Percentiles rank a stretch among this genome's conserved stretches.
phyloP scores from a whole-genome alignment of 2,888 invertebrate species.

The Thereva nobilitata region DNA sequence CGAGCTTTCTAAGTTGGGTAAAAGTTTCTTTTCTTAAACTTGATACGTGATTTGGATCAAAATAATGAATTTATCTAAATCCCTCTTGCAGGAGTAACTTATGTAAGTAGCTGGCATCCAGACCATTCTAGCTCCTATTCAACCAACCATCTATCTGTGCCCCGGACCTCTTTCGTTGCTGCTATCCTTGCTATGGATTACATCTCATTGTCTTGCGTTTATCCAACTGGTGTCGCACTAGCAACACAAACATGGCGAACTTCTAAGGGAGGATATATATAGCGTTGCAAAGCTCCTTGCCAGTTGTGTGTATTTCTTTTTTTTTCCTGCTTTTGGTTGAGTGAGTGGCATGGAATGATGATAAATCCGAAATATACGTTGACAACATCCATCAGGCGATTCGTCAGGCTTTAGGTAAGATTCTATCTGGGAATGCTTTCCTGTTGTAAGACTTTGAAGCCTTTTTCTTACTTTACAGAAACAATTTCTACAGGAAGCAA shows the following conservation, averaged over 20 bases:
- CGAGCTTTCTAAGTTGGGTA: conserved; percentile 27
- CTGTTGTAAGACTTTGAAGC: conserved; percentile 2
- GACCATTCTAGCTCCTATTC: conserved; percentile 14
- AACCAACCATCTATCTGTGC: conserved; percentile 13
- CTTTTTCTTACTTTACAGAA: not conserved
- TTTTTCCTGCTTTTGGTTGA: conserved; percentile 24
- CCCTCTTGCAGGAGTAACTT: conserved; percentile 31
- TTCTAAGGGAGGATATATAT: too few species aligned
- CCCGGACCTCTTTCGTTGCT: conserved; percentile 4
- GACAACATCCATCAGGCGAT: conserved; percentile 33
- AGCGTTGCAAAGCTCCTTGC: not conserved
- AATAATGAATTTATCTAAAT: conserved; percentile 41
- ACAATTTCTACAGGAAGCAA: too few species aligned
- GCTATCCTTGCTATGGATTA: conserved; percentile 22
- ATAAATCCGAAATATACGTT: conserved; percentile 35
- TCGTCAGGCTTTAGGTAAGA: conserved; percentile 34
- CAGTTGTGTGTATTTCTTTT: conserved; percentile 12
- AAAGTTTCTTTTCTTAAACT: conserved; percentile 28
- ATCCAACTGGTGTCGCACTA: conserved; percentile 23
- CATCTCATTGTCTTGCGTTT: conserved; percentile 27
- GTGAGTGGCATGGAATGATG: conserved; percentile 33
- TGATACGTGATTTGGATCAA: conserved; percentile 40
- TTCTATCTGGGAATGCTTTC: conserved; percentile 17
- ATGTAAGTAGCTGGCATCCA: not conserved
- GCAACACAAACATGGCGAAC: conserved; percentile 5